These are phyloP conservation scores for Sesia apiformis DNA, from an alignment of 2,888 invertebrate species.

Conservation along the genomic window DNA sequence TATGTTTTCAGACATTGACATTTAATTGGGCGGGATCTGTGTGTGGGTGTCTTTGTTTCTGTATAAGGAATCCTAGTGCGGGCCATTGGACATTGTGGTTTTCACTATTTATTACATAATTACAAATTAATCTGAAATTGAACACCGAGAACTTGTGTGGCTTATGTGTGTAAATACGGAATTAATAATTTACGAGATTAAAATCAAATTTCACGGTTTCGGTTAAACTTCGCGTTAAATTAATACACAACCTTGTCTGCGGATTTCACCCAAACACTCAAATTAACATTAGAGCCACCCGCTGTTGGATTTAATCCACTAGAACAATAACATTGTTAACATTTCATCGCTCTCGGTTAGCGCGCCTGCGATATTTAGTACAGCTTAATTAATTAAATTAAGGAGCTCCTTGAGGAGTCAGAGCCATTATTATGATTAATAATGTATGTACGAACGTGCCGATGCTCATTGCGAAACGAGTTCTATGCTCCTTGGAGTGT, in stretches of 20 bases:
- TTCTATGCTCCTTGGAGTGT: too few species aligned
- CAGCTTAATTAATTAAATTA: slow-evolving; percentile 62
- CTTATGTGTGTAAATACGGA: too few species aligned
- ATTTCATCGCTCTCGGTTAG: slow-evolving; percentile 57
- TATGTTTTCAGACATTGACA: too few species aligned
- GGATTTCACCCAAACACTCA: slow-evolving; percentile 52
- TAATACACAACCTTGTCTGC: slow-evolving; percentile 46
- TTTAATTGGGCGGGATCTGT: too few species aligned
- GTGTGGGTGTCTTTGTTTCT: too few species aligned
- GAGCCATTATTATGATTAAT: slow-evolving; percentile 59
- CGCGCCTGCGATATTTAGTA: slow-evolving; percentile 52
- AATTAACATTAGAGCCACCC: slow-evolving; percentile 54
- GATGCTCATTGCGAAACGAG: too few species aligned
- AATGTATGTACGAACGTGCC: slow-evolving; percentile 22
- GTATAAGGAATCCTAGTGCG: too few species aligned
- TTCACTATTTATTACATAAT: too few species aligned
- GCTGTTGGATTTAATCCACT: slow-evolving; percentile 55
- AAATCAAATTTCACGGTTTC: slow-evolving; percentile 24
- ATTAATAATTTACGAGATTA: slow-evolving; percentile 21
- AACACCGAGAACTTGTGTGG: too few species aligned
- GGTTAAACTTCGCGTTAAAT: slow-evolving; percentile 38
- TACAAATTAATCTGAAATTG: too few species aligned
- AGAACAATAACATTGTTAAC: slow-evolving; percentile 65
- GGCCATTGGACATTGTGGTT: too few species aligned
- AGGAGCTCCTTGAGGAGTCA: slow-evolving; percentile 38